phyloP scores from a whole-genome alignment of 2,797 vertebrate species.

The Triplophysa bombifrons region DNA sequence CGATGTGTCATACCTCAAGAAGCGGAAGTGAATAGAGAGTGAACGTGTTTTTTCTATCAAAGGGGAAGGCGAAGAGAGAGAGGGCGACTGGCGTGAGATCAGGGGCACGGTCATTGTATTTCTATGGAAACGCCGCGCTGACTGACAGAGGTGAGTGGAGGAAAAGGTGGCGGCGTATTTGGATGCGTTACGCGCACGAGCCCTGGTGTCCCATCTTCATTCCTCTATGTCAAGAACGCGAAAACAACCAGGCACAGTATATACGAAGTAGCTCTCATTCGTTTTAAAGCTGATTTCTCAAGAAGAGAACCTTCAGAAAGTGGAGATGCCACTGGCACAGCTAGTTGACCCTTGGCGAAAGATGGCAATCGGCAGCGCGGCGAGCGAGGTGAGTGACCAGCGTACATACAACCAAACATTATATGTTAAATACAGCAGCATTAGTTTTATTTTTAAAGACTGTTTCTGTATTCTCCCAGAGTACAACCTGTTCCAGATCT shows the following conservation, averaged over 20 bases:
- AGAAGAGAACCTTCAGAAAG: constrained; percentile 49
- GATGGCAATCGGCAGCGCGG: constrained; percentile 87
- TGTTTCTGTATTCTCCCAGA: constrained; percentile 12
- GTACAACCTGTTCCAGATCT: constrained; percentile 47
- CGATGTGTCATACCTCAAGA: constrained; percentile 71
- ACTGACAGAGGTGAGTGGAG: constrained; percentile 45
- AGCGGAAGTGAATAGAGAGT: constrained; percentile 69
- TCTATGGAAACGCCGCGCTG: constrained; percentile 38
- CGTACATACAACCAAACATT: background rate
- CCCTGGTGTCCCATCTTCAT: constrained; percentile 43
- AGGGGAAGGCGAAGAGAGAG: constrained; percentile 30
- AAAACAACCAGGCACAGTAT: constrained; percentile 62
- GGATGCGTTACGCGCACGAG: constrained; percentile 61
- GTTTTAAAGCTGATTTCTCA: constrained; percentile 21
- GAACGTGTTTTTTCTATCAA: constrained; percentile 39
- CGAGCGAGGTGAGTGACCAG: constrained; percentile 76
- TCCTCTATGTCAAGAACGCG: constrained; percentile 63
- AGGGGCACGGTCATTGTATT: constrained; percentile 40
- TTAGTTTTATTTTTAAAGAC: constrained; percentile 5
- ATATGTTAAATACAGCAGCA: background rate
- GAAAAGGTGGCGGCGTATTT: constrained; percentile 51
- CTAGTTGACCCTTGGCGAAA: constrained; percentile 97
- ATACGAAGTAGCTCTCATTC: constrained; percentile 16
- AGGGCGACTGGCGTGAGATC: constrained; percentile 46
- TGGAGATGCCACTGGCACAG: constrained; percentile 95